Evolutionary conservation across 2,797 vertebrate species (phyloP).

Genomic region (Micrastur ruficollis): DNA sequence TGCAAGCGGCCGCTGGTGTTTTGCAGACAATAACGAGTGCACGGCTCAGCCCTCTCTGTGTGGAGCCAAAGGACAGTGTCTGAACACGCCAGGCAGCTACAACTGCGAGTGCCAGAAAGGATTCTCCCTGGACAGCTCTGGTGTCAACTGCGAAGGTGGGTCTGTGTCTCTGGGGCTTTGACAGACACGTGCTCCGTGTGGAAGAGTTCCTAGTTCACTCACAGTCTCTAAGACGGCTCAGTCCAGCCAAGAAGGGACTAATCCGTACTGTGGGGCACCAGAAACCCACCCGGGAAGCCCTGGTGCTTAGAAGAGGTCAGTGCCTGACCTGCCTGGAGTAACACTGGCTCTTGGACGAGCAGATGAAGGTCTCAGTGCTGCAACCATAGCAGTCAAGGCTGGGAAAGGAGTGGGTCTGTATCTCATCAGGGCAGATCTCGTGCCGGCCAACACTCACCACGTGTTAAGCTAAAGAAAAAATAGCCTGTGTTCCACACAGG

Average conservation of each 20-base stretch:
- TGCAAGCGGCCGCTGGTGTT: neutral
- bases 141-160: conserved; percentile 88
- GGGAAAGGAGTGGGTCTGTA: neutral
- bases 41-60: conserved; percentile 74
- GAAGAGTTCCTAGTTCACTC: neutral
- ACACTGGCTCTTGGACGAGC: neutral
- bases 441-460: neutral
- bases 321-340: neutral
- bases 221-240: neutral
- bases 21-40: conserved; percentile 84
- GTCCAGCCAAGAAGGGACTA: neutral
- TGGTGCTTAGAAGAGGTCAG: neutral
- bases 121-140: conserved; percentile 84
- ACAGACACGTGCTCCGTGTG: rapidly evolving
- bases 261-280: neutral
- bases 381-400: neutral
- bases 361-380: neutral
- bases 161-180: neutral
- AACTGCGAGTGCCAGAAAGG: conserved; percentile 90
- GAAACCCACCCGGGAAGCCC: rapidly evolving
- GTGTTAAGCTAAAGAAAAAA: neutral
- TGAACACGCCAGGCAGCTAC: conserved; percentile 83
- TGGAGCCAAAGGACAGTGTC: conserved; percentile 76
- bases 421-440: neutral
- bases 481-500: neutral